A percentile compares a stretch with the other conserved stretches of the same genome.
Conservation (phyloP, 2,797 vertebrate species). For the Percopsis omiscomaycus region DNA sequence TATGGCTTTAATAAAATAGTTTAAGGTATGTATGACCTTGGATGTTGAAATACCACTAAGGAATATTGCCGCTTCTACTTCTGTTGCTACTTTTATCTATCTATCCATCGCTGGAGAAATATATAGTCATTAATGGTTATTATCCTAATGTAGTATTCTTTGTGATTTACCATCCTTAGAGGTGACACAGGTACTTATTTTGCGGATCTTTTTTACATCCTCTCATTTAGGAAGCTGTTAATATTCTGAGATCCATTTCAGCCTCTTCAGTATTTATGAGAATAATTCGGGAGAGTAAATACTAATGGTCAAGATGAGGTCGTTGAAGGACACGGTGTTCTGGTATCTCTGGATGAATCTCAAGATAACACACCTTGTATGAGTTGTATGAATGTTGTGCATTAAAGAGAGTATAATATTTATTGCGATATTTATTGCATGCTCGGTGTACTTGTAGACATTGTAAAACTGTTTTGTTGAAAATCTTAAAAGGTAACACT, state of each 20-base stretch:
- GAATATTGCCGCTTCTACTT: too few relatives aligned
- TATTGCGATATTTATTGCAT: too few relatives aligned
- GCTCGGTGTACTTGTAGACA: too few relatives aligned
- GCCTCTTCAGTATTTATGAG: slow-evolving; percentile 11
- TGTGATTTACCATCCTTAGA: background rate
- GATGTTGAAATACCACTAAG: too few relatives aligned
- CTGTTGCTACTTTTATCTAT: too few relatives aligned
- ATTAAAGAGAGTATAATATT: background rate
- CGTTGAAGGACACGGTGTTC: slow-evolving; percentile 8
- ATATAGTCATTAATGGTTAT: background rate
- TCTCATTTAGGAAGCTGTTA: slow-evolving; percentile 2
- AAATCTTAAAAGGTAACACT: too few relatives aligned
- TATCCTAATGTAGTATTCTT: background rate
- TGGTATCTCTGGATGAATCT: background rate
- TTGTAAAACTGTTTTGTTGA: too few relatives aligned
- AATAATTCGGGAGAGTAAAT: slow-evolving; percentile 9
- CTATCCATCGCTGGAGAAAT: background rate
- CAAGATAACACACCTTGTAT: background rate
- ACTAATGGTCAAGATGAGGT: slow-evolving; percentile 2
- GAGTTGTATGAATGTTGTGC: background rate
- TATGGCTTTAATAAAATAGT: too few relatives aligned
- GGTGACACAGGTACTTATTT: slow-evolving; percentile 4
- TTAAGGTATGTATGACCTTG: too few relatives aligned
- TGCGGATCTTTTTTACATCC: background rate
- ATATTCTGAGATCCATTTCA: slow-evolving; percentile 9